Percentiles rank a stretch among this genome's conserved stretches.
Conservation (phyloP, 2,113 vertebrate species). For the Felis catus region DNA sequence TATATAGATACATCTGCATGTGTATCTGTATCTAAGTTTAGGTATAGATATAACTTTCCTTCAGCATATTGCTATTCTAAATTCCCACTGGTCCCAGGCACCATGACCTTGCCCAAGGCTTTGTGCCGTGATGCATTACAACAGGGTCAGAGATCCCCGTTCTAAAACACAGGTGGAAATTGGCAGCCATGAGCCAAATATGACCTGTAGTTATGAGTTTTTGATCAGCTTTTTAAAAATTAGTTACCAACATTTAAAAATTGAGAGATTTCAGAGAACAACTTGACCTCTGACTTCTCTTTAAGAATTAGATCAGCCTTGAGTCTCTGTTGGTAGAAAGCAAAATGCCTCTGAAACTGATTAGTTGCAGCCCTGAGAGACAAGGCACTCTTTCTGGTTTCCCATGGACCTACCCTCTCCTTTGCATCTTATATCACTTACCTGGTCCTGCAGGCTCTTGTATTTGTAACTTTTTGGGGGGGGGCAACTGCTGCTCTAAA, state of each 20-base stretch:
- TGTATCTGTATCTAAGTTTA: no score
- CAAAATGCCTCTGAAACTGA: background rate
- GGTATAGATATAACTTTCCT: background rate
- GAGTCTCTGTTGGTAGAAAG: background rate
- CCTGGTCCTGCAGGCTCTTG: background rate
- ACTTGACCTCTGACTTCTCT: background rate
- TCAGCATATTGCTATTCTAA: background rate
- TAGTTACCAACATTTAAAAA: background rate
- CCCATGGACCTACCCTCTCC: background rate
- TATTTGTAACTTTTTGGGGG: background rate
- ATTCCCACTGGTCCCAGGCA: background rate
- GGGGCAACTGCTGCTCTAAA: background rate
- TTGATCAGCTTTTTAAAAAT: background rate
- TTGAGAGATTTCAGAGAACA: background rate
- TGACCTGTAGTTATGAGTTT: background rate
- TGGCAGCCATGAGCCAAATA: background rate
- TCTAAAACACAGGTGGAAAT: background rate
- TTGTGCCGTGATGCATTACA: background rate
- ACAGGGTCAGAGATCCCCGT: background rate
- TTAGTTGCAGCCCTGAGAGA: background rate
- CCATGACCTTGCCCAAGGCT: background rate
- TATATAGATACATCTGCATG: background rate
- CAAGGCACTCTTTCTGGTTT: background rate
- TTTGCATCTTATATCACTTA: background rate
- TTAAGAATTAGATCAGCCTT: background rate